Percentiles rank a stretch among this genome's conserved stretches.
Conservation (phyloP, 2,888 invertebrate species). For the Eupithecia subumbrata region DNA sequence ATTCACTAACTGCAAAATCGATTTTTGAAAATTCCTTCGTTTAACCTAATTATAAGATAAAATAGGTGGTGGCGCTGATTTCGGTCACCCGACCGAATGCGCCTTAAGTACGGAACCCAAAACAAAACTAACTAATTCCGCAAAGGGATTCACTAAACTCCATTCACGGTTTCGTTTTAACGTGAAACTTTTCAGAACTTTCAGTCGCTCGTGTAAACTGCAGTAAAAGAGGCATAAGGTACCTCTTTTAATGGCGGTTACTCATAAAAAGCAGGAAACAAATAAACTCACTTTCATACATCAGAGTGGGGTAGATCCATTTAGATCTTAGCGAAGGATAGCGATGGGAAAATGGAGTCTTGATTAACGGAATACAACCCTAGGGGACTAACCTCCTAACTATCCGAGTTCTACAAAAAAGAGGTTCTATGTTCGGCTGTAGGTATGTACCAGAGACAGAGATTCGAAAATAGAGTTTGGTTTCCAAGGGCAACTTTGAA, state of each 20-base stretch:
- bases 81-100: too few relatives aligned
- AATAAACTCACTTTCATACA: constrained; percentile 38
- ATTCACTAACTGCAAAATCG: too few relatives aligned
- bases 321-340: constrained; percentile 48
- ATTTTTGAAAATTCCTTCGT: too few relatives aligned
- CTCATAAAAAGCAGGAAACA: constrained; percentile 19
- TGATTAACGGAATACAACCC: not conserved
- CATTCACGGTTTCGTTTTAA: not conserved
- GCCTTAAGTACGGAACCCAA: not conserved
- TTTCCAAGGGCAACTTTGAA: too few relatives aligned
- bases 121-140: not conserved
- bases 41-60: too few relatives aligned
- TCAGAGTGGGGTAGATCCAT: constrained; percentile 45
- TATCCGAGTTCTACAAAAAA: too few relatives aligned
- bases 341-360: constrained; percentile 23
- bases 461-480: too few relatives aligned
- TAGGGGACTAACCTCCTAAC: too few relatives aligned
- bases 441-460: too few relatives aligned
- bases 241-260: not conserved
- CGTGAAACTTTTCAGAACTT: constrained; percentile 1
- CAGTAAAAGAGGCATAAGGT: not conserved
- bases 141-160: not conserved
- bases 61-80: too few relatives aligned
- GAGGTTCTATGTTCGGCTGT: too few relatives aligned
- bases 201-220: not conserved